Evolutionary conservation across 2,888 invertebrate genomes (phyloP).

Genomic region (Drosophila melanosoma): DNA sequence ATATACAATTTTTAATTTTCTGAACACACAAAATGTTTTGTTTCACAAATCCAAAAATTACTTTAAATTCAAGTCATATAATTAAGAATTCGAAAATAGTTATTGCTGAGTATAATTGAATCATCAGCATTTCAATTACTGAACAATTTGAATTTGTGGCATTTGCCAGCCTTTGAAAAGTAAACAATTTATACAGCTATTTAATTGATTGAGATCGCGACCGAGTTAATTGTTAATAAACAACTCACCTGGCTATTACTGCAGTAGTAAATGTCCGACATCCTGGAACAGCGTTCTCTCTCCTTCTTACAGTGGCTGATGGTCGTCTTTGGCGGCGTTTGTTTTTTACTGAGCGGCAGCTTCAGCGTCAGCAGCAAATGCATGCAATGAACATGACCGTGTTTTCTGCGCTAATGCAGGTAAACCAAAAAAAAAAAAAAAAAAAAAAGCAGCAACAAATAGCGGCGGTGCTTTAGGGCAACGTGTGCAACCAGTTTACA

Average conservation of each 20-base stretch:
- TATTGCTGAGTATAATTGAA: background rate
- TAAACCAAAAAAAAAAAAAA: background rate
- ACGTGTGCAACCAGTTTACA: slow-evolving; percentile 41
- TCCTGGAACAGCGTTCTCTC: slow-evolving; percentile 53
- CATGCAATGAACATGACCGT: slow-evolving; percentile 60
- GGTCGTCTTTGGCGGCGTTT: slow-evolving; percentile 14
- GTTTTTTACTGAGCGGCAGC: slow-evolving; percentile 11
- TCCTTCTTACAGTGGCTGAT: slow-evolving; percentile 1
- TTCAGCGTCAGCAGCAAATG: slow-evolving; percentile 13
- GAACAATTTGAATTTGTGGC: background rate
- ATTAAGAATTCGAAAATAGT: background rate
- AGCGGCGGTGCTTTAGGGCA: slow-evolving; percentile 33
- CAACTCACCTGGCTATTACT: slow-evolving; percentile 74
- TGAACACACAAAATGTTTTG: background rate
- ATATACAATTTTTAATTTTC: background rate
- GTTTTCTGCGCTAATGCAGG: slow-evolving; percentile 45
- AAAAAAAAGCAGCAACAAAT: background rate
- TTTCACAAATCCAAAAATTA: too few species aligned
- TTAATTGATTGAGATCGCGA: background rate
- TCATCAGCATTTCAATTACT: background rate
- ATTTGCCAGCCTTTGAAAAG: background rate
- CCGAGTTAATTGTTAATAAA: background rate
- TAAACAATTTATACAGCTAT: background rate
- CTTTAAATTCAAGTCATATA: background rate
- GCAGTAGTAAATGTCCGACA: slow-evolving; percentile 79